Base-by-base conservation (phyloP, 2,888 invertebrate species). In the Ornithoptera alexandrae region DNA sequence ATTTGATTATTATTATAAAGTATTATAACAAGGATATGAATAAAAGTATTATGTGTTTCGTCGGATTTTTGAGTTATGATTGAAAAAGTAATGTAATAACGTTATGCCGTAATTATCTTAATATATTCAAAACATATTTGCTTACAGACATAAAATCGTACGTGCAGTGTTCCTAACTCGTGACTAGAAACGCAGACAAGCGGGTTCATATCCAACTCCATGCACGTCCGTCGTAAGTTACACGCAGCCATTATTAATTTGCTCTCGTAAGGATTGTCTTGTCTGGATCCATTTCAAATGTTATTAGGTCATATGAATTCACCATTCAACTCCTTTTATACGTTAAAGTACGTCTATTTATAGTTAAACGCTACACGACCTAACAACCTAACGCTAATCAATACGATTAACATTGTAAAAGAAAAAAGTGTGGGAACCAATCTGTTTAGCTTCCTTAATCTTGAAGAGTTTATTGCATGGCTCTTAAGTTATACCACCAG, bases 141-240 rank as follows among this genome's bases (percentile, higher is more conserved):
- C 62, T 73, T 72, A 74, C 74, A 72, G 72, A 75, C 76, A 80
- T 79, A 79, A 79, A 78, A 78, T 75, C 72, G 75, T 79, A 84
- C 86, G 84, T 84, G 84, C 79, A 75, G 75, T 81, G 81, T 81
- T 82, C 77, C 75, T 76, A 78, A 82, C 82, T 86, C 89, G 87
- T 88, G 90, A 87, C 85, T 77, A 78, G 87, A 81, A 81, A 81
- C 76, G 70, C 74, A 74, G 77, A 77, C 77, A 74, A 74, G 74
- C 68, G 72, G 75, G 74, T 78, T 80, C 77, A 78, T 77, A 81
- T 79, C 74, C 74, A 74, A 87, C 78, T 84, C 83, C 65, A 72
- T 73, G 79, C 89, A 88, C 88, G 89, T 88, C 77, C 79, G 69
- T 75, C 75, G 72, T 76, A 77, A 82, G 81, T 79, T 80, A 79